Evolutionary conservation across 2,888 invertebrate species (phyloP).

Genomic region (Anorthoa munda): DNA sequence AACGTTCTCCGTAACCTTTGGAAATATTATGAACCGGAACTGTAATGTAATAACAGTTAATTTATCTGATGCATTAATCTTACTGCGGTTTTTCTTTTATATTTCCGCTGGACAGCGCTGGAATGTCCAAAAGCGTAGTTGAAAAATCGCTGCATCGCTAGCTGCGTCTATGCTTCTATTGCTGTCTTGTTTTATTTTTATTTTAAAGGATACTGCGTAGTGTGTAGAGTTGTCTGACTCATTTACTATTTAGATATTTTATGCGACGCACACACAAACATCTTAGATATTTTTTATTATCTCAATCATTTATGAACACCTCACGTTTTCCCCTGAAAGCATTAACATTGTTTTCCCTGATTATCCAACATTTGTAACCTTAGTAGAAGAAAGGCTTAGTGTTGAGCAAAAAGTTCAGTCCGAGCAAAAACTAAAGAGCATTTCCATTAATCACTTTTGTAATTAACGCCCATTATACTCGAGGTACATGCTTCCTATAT

Average conservation of each 20-base stretch:
- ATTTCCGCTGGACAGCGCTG: conserved; percentile 15
- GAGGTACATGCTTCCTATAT: conserved; percentile 50
- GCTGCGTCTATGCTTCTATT: too few relatives aligned
- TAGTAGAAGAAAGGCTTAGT: conserved; percentile 12
- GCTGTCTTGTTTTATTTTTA: neutral
- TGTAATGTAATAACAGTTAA: conserved; percentile 33
- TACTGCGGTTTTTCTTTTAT: conserved; percentile 23
- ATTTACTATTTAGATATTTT: conserved; percentile 3
- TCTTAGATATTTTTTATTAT: neutral
- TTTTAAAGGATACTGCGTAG: conserved; percentile 3
- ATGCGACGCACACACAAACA: neutral
- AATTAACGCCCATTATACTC: conserved; percentile 52
- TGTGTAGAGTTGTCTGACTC: neutral
- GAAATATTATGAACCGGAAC: conserved; percentile 50
- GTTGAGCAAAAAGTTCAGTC: conserved; percentile 27
- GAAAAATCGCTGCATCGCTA: neutral
- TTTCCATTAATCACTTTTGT: conserved; percentile 49
- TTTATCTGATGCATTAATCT: conserved; percentile 40
- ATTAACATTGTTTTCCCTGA: conserved; percentile 1
- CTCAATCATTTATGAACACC: neutral
- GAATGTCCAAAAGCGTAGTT: neutral
- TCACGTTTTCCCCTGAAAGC: neutral
- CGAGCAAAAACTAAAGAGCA: conserved; percentile 33
- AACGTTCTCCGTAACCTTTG: conserved; percentile 55
- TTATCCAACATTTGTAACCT: neutral